Percentiles rank a stretch among this genome's conserved stretches.
Evolutionary conservation across 2,888 invertebrate genomes (phyloP).

Genomic region (Patella caerulea): DNA sequence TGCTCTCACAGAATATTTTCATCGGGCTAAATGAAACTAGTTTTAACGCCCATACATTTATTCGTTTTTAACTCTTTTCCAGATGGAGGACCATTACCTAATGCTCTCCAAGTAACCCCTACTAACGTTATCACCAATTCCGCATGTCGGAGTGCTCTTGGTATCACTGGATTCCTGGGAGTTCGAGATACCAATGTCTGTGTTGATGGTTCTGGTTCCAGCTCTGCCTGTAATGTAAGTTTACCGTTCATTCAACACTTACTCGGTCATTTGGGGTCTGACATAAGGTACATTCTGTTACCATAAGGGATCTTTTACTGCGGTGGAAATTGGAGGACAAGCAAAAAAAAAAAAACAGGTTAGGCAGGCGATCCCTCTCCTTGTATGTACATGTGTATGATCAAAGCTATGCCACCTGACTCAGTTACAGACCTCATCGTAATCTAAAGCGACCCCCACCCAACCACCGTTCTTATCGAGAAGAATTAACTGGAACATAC

Average conservation of each 20-base stretch:
- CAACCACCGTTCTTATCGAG: too few relatives aligned
- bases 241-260: background rate
- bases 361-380: too few relatives aligned
- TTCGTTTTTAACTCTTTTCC: background rate
- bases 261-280: background rate
- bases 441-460: too few relatives aligned
- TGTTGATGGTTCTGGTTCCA: background rate
- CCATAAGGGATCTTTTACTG: too few relatives aligned
- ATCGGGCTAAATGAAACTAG: too few relatives aligned
- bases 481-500: too few relatives aligned
- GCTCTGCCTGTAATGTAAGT: background rate
- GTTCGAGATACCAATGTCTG: background rate
- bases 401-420: background rate
- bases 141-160: background rate
- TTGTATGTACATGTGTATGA: too few relatives aligned
- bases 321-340: too few relatives aligned
- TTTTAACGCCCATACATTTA: too few relatives aligned
- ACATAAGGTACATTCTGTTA: too few relatives aligned
- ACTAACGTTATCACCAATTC: background rate
- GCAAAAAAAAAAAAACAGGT: too few relatives aligned
- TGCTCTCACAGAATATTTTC: too few relatives aligned
- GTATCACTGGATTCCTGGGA: background rate
- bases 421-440: background rate
- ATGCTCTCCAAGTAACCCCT: background rate
- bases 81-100: background rate